Evolutionary conservation across 1,140 invertebrate genomes (phyloP).

Genomic region (Ceratoteleas bidentatus): DNA sequence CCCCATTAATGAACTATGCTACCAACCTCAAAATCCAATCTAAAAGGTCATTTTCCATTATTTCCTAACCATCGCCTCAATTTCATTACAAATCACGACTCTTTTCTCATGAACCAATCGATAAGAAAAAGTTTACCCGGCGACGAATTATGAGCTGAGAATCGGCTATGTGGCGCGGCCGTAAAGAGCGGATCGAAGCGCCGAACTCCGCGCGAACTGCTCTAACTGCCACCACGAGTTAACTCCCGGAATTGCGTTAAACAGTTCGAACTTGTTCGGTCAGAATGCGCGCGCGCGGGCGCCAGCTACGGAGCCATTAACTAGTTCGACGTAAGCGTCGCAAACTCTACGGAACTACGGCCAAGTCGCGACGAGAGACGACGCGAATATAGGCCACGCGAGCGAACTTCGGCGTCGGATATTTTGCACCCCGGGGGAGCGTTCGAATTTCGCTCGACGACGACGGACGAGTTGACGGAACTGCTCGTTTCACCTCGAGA

Average conservation of each 20-base stretch:
- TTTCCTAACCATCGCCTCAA: no score
- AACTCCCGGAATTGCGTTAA: conserved; percentile 67
- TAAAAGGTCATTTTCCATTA: no score
- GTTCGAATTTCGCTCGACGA: conserved; percentile 14
- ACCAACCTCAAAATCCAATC: no score
- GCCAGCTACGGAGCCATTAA: conserved; percentile 61
- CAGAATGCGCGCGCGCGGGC: conserved; percentile 28
- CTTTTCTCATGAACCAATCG: no score
- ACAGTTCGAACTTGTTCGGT: conserved; percentile 63
- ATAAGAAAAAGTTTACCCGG: conserved; percentile 23
- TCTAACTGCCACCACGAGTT: conserved; percentile 65
- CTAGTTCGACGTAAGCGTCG: conserved; percentile 68
- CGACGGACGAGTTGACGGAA: background rate
- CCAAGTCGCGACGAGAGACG: conserved; percentile 43
- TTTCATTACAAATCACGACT: no score
- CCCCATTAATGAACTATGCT: no score
- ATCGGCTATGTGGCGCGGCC: conserved; percentile 15
- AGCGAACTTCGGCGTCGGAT: conserved; percentile 36
- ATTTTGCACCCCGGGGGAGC: conserved; percentile 40
- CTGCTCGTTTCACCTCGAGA: background rate
- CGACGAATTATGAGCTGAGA: conserved; percentile 23
- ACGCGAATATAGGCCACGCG: conserved; percentile 54
- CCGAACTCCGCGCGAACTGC: conserved; percentile 55
- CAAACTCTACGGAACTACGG: conserved; percentile 61
- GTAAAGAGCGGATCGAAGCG: conserved; percentile 42